Percentiles rank a stretch among this genome's conserved stretches.
phyloP scores from a whole-genome alignment of 2,113 vertebrate genomes.

The Poeciliopsis occidentalis region DNA sequence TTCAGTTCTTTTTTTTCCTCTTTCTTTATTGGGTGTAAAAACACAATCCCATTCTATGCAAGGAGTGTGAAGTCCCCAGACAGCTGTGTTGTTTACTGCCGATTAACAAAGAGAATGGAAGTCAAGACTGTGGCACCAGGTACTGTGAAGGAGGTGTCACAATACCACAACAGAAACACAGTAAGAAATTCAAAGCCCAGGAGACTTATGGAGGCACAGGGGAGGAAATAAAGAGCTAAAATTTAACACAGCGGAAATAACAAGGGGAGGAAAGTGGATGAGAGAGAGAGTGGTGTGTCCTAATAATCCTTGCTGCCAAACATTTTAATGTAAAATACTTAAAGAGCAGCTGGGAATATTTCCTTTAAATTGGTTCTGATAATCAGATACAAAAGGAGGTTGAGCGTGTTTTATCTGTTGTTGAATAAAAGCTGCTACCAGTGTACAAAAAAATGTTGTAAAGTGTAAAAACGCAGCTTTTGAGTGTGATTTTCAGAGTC shows the following conservation, averaged over 20 bases:
- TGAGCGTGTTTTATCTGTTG: not conserved
- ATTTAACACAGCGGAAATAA: constrained; percentile 1
- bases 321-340: not conserved
- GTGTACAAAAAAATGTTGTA: not conserved
- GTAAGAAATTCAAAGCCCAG: constrained; percentile 60
- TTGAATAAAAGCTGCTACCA: not conserved
- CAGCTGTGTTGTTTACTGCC: constrained; percentile 83
- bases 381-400: not conserved
- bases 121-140: constrained; percentile 78
- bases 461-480: not conserved
- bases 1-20: constrained; percentile 3
- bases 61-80: constrained; percentile 75
- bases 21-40: constrained; percentile 68
- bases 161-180: constrained; percentile 61
- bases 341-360: not conserved
- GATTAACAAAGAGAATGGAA: constrained; percentile 83
- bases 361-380: not conserved
- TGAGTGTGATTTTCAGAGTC: not conserved
- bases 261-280: not conserved
- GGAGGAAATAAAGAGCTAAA: constrained; percentile 11
- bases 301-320: constrained; percentile 20
- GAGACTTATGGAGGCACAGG: constrained; percentile 19
- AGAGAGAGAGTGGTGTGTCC: not conserved
- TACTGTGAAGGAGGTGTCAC: constrained; percentile 75
- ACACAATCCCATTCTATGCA: constrained; percentile 74